phyloP scores from a whole-genome alignment of 37 sponge, comb jelly and placozoan species.

The Tethya wilhelma region DNA sequence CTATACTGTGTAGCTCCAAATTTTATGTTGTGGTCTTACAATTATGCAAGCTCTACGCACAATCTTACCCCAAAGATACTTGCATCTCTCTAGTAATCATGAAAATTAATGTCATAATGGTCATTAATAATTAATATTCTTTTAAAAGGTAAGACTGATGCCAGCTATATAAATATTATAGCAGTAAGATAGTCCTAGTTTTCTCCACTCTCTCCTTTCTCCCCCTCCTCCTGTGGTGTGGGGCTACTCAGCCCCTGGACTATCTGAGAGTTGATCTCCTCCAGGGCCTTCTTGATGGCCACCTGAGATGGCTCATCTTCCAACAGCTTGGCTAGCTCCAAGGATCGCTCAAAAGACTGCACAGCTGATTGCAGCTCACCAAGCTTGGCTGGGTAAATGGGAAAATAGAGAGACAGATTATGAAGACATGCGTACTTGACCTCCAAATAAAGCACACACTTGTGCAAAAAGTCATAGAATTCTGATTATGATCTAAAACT shows the following conservation, averaged over 20 bases:
- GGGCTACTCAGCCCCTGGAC: slow-evolving; percentile 45
- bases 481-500: not conserved
- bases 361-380: slow-evolving; percentile 56
- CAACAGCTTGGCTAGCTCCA: slow-evolving; percentile 71
- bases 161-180: too few species aligned
- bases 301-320: slow-evolving; percentile 58
- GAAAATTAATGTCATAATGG: too few species aligned
- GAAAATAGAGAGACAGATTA: not conserved
- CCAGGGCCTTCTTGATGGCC: slow-evolving; percentile 79
- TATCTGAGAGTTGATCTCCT: slow-evolving; percentile 63
- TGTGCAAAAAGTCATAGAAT: not conserved
- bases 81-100: too few species aligned
- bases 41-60: too few species aligned
- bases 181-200: too few species aligned
- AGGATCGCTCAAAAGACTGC: slow-evolving; percentile 61
- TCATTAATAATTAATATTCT: too few species aligned
- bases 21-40: too few species aligned
- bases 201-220: not conserved
- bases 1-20: too few species aligned
- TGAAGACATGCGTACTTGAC: not conserved
- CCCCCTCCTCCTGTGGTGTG: slow-evolving; percentile 9
- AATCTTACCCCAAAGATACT: too few species aligned
- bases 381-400: slow-evolving; percentile 54
- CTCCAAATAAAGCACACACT: too few species aligned
- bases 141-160: too few species aligned